Base-by-base conservation (phyloP, 2,113 vertebrate species). In the Canis aureus region DNA sequence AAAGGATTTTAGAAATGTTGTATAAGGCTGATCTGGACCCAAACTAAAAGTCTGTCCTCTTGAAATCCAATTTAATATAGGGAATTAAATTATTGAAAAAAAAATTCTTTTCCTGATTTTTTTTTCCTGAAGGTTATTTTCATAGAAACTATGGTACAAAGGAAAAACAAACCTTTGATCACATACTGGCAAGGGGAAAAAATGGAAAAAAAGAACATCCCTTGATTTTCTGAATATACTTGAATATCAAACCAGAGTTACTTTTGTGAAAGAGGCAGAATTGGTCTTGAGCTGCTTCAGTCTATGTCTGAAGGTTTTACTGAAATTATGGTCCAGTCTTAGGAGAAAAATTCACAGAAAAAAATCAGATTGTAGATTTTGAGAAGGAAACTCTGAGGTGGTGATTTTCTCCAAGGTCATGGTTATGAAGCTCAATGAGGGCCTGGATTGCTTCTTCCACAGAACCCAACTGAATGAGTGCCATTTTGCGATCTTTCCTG, bases 391-490 rank as follows among this genome's bases (percentile, higher is more conserved):
- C 96, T 98, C 98, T 97, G 96, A 99, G 99, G 97, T 99, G 98
- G 84, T 99, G 99, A 83, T 99, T 99, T 96, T 99, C 99, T 97
- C 99, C 99, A 98, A 99, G 98, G 97, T 99, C 99, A 92, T 99
- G 98, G 97, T 99, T 98, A 96, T 99, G 99, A 98, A 99, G 99
- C 29, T 99, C 98, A 97, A 99, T 99, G 90, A 99, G 99, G 71
- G 99, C 99, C 0, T 99, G 99, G 97, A 99, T 98, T 92, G 99
- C 99, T 98, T 99, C 99, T 97, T 99, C 99, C 97, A 99, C 98
- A 78, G 99, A 99, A 79, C 98, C 99, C 98, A 99, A 97, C 25
- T 99, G 99, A 97, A 99, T 99, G 96, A 99, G 98, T 49, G 99
- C 99, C 99, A 99, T 99, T 98, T 98, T 99, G 94, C 97, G 98